Base-by-base conservation (phyloP, 2,797 vertebrate genomes). In the Betta splendens region DNA sequence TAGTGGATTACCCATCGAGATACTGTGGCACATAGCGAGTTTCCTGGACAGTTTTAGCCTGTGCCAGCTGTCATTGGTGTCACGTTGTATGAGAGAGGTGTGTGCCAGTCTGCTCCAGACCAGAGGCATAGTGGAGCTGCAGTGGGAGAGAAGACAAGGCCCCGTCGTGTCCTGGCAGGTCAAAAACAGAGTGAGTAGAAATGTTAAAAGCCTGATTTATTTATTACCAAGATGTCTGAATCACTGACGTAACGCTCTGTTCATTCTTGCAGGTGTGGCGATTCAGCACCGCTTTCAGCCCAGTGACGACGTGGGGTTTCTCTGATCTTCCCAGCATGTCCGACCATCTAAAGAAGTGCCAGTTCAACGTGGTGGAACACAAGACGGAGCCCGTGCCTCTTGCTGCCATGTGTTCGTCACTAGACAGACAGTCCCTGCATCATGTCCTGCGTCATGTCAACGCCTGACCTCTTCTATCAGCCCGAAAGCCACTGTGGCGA, bases 21-120 rank as follows among this genome's bases (percentile, higher is more conserved):
- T 99, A 65, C 84, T 97, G 60, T 95, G 95, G 72, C 96, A 97
- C 74, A 91, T 99, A 62, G 94, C 96, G 63, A 90, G 93, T 9
- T 98, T 98, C 87, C 89, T 99, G 46, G 98, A 99, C 62, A 95
- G 96, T 46, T 99, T 98, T 89, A 98, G 97, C 82, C 89, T 99
- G 55, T 98, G 96, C 75, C 98, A 99, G 84, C 92, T 99, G 68
- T 96, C 98, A 2, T 75, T 95, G 91, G 97, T 96, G 52, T 99
- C 98, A 11, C 92, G 89, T 68, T 93, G 94, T 63, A 96, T 99
- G 96, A 95, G 98, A 79, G 97, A 99, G 50, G 93, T 99, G 22
- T 99, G 96, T 65, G 94, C 92, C 87, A 97, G 96, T 80, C 92
- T 99, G 65, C 94, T 99, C 62, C 95, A 98, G 83, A 93, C 92